These are phyloP conservation scores for Neopelma chrysocephalum DNA, from an alignment of 2,797 vertebrate species.

Conservation along the genomic window DNA sequence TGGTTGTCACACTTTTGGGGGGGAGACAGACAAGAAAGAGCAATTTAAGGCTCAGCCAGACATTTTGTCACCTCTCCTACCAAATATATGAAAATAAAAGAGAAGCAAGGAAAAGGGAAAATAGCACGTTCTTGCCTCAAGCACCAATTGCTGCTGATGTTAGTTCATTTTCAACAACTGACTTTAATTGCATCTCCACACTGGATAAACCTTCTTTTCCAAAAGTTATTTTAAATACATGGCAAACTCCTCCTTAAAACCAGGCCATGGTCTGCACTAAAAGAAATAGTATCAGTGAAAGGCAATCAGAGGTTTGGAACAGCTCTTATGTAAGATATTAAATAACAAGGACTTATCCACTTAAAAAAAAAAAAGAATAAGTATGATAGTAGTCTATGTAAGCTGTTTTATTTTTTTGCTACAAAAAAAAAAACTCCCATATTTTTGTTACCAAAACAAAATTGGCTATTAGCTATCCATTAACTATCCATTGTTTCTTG, in stretches of 20 bases:
- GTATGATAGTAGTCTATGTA: background rate
- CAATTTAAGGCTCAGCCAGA: background rate
- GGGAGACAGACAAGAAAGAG: background rate
- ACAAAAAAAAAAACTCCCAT: accelerated
- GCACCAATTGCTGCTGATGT: background rate
- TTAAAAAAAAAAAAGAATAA: background rate
- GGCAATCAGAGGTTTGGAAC: background rate
- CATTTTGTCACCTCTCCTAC: background rate
- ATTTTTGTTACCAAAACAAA: background rate
- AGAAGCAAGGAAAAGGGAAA: background rate
- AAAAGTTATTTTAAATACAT: background rate
- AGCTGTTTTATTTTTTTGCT: background rate
- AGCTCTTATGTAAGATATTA: background rate
- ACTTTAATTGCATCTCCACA: background rate
- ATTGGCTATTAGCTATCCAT: background rate
- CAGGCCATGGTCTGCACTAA: background rate
- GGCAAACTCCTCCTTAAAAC: background rate
- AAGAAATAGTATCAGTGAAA: background rate
- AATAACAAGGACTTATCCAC: background rate
- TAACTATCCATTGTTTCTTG: background rate
- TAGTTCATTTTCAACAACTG: background rate
- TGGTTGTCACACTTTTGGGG: accelerated
- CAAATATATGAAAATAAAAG: background rate
- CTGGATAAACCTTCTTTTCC: background rate
- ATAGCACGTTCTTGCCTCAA: background rate